A percentile compares a stretch with the other conserved stretches of the same genome.
Evolutionary conservation across 2,888 invertebrate species (phyloP).

Genomic region (Polyommatus iphigenia): DNA sequence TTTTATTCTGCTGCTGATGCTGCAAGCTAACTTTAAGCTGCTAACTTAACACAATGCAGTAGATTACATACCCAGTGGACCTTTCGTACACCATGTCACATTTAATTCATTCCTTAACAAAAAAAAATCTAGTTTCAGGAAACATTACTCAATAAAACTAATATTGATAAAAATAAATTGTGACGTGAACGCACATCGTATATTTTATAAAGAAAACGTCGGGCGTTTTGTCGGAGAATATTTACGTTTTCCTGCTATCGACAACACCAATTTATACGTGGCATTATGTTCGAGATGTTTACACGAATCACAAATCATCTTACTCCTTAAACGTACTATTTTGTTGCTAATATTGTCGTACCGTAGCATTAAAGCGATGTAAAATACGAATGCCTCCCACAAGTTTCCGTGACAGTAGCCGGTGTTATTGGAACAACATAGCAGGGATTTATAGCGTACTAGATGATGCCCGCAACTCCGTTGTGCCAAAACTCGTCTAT

Average conservation of each 20-base stretch:
- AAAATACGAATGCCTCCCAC: too few relatives aligned
- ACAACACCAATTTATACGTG: conserved; percentile 26
- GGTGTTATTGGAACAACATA: too few relatives aligned
- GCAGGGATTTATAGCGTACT: too few relatives aligned
- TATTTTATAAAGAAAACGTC: not conserved
- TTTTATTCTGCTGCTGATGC: too few relatives aligned
- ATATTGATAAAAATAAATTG: conserved; percentile 2
- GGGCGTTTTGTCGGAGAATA: conserved; percentile 11
- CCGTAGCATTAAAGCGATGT: too few relatives aligned
- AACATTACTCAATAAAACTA: not conserved
- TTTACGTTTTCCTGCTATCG: conserved; percentile 27
- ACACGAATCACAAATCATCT: conserved; percentile 5
- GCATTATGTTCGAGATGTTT: not conserved
- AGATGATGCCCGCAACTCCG: too few relatives aligned
- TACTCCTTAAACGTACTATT: not conserved
- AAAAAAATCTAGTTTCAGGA: not conserved
- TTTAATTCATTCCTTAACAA: not conserved
- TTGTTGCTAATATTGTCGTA: not conserved
- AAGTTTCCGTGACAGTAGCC: too few relatives aligned
- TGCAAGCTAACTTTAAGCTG: too few relatives aligned
- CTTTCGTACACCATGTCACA: not conserved
- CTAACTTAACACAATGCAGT: too few relatives aligned
- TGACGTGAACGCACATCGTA: not conserved
- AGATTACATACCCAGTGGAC: not conserved
- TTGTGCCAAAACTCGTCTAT: too few relatives aligned